These are phyloP conservation scores for Cyanistes caeruleus DNA, from an alignment of 2,113 vertebrate species.

Conservation along the genomic window DNA sequence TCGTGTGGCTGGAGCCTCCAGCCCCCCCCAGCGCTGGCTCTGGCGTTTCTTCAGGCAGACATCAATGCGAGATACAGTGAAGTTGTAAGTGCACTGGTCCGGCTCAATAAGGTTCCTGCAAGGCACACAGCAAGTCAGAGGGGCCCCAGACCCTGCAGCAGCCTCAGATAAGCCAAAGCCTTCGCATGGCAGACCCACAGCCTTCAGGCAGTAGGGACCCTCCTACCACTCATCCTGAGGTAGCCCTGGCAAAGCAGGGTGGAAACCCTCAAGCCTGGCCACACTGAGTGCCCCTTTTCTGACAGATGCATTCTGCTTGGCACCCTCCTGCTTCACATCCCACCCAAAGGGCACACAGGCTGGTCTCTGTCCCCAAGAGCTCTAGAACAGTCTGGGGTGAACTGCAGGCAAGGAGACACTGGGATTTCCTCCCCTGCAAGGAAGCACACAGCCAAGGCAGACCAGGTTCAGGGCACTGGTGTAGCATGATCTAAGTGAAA, in stretches of 20 bases:
- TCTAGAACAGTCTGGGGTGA: background rate
- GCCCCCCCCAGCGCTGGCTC: conserved; percentile 94
- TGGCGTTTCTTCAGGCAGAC: conserved; percentile 94
- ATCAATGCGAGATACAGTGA: conserved; percentile 88
- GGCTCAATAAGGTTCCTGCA: conserved; percentile 95
- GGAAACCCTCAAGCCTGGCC: accelerated
- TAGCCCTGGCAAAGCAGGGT: background rate
- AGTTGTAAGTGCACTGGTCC: conserved; percentile 88
- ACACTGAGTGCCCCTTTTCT: background rate
- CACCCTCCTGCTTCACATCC: background rate
- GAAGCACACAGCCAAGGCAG: background rate
- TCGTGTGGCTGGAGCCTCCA: conserved; percentile 94
- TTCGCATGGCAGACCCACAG: background rate
- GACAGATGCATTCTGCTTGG: background rate
- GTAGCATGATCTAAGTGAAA: background rate
- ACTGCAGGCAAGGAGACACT: background rate
- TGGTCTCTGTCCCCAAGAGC: background rate
- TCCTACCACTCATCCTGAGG: background rate
- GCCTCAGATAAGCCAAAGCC: background rate
- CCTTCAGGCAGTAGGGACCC: background rate
- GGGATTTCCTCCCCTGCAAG: background rate
- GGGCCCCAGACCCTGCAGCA: background rate
- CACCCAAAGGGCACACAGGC: background rate
- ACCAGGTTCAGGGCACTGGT: background rate
- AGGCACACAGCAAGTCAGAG: background rate